Evolutionary conservation across 2,113 vertebrate species (phyloP).

Genomic region (Cricetomys ansorgei): DNA sequence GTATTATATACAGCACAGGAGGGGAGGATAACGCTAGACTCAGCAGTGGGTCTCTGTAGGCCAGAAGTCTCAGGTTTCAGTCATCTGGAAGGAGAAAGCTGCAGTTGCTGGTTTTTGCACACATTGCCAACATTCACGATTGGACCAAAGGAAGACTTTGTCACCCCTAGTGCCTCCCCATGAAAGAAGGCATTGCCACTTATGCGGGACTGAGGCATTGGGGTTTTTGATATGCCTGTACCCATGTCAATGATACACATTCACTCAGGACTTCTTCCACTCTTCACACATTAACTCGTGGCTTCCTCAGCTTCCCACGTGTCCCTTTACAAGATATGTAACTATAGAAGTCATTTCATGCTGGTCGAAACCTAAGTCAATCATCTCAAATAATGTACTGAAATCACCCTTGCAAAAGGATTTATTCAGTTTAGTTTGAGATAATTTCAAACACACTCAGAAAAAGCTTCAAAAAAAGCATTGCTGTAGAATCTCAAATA

Average conservation of each 20-base stretch:
- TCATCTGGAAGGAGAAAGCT: not conserved
- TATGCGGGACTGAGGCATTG: not conserved
- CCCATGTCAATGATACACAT: not conserved
- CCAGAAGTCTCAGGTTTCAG: too few species aligned
- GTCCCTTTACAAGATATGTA: constrained; percentile 9
- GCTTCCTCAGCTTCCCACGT: not conserved
- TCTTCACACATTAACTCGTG: not conserved
- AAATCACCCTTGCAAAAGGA: not conserved
- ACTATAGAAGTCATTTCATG: not conserved
- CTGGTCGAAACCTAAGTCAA: constrained; percentile 33
- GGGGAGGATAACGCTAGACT: not conserved
- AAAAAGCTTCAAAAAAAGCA: constrained; percentile 48
- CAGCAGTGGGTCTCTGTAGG: too few species aligned
- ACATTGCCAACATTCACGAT: not conserved
- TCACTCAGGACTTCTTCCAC: not conserved
- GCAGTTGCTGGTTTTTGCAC: not conserved
- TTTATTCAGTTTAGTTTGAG: constrained; percentile 20
- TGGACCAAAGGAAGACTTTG: not conserved
- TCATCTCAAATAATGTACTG: not conserved
- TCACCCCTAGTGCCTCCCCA: not conserved
- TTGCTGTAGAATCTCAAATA: not conserved
- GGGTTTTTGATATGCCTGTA: not conserved
- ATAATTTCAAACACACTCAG: constrained; percentile 46
- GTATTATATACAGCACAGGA: not conserved
- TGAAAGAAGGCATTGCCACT: not conserved